Evolutionary conservation across 2,113 vertebrate genomes (phyloP).

Genomic region (Hippolais icterina): DNA sequence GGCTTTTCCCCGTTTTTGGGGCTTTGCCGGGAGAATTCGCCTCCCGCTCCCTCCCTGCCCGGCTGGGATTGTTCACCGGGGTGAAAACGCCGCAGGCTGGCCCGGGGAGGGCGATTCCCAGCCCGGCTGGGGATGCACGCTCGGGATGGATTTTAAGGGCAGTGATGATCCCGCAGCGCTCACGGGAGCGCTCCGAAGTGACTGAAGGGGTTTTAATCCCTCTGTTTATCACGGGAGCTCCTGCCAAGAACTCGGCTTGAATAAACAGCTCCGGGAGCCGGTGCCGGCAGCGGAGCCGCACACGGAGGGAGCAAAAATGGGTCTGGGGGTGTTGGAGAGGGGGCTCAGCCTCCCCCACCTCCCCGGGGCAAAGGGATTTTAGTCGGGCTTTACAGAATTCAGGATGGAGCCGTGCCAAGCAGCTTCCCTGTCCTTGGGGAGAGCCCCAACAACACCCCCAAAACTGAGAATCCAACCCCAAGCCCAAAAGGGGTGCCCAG

Average conservation of each 20-base stretch:
- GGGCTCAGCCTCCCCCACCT: not conserved
- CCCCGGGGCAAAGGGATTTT: not conserved
- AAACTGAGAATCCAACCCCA: not conserved
- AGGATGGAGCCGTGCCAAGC: not conserved
- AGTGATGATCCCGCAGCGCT: fast-evolving
- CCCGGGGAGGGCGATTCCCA: not conserved
- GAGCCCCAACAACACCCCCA: not conserved
- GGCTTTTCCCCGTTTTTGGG: not conserved
- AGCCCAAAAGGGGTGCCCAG: not conserved
- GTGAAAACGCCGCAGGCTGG: not conserved
- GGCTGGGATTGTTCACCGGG: not conserved
- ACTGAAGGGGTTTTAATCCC: not conserved
- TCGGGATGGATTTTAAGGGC: not conserved
- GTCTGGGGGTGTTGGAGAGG: not conserved
- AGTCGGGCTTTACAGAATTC: not conserved
- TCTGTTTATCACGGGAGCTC: not conserved
- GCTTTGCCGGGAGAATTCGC: not conserved
- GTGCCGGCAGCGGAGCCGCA: not conserved
- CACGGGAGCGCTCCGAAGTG: not conserved
- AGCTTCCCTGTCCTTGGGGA: not conserved
- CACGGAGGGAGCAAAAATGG: not conserved
- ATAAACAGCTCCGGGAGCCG: not conserved
- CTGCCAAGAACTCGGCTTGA: not conserved
- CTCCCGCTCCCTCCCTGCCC: not conserved
- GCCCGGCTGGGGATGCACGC: not conserved